Evolutionary conservation across 2,797 vertebrate genomes (phyloP), one percentile per base, ranked within the genome.

Genomic region (Taeniopygia guttata): DNA sequence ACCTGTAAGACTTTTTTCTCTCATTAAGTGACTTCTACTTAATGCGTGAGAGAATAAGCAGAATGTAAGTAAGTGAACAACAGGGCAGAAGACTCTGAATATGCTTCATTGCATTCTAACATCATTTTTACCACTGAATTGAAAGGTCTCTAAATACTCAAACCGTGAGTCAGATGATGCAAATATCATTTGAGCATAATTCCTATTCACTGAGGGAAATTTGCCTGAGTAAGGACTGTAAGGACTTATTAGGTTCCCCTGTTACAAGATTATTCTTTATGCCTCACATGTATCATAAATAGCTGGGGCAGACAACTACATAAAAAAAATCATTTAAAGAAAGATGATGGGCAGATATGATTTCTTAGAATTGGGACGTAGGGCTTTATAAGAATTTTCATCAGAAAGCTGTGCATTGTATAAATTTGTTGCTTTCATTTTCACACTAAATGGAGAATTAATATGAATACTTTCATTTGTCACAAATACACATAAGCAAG

Each of bases 371-470:
- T 56, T 52, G 49, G 73, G 40, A 70, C 8, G 9, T 58, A 80
- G 72, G 25, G 38, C 60, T 96, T 95, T 90, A 69, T 56, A 90
- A 86, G 69, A 87, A 85, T 67, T 89, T 93, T 75, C 89, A 93
- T 78, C 74, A 79, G 76, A 91, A 87, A 93, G 66, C 56, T 91
- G 63, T 83, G 87, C 92, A 89, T 82, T 87, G 83, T 54, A 92
- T 78, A 51, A 92, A 88, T 95, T 95, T 93, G 73, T 93, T 7
- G 3, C 81, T 86, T 96, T 75, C 70, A 70, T 96, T 96, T 96
- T 89, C 83, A 82, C 70, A 93, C 91, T 94, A 95, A 97, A 96
- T 94, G 62, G 87, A 95, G 67, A 96, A 95, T 91, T 93, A 94
- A 90, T 91, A 64, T 52, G 87, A 94, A 93, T 89, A 46, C 81